Evolutionary conservation across 1,140 invertebrate genomes (phyloP).

Genomic region (Pseudomyrmex concolor): DNA sequence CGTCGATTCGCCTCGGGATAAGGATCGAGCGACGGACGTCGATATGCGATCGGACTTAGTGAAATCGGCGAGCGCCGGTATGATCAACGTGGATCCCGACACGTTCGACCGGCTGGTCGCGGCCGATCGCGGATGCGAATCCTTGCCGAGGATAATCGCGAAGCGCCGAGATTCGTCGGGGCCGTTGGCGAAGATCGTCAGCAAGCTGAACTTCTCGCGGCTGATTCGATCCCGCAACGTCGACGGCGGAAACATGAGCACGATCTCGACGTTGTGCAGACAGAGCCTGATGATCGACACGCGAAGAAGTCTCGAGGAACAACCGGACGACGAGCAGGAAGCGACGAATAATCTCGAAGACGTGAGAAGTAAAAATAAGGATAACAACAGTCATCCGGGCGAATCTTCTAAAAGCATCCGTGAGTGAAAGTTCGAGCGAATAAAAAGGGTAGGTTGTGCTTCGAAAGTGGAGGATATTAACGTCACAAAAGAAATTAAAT

Average conservation of each 20-base stretch:
- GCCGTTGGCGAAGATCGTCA: constrained; percentile 85
- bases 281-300: constrained; percentile 89
- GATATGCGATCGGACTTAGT: constrained; percentile 79
- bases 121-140: constrained; percentile 79
- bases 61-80: constrained; percentile 90
- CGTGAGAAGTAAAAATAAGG: constrained; percentile 10
- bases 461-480: neutral
- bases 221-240: constrained; percentile 83
- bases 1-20: neutral
- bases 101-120: constrained; percentile 85
- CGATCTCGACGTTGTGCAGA: constrained; percentile 88
- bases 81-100: constrained; percentile 88
- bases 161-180: constrained; percentile 63
- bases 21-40: constrained; percentile 6
- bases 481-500: neutral
- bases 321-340: neutral
- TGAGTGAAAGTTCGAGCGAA: neutral
- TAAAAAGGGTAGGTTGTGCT: too few relatives aligned
- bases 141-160: constrained; percentile 77
- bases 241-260: constrained; percentile 83
- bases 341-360: neutral
- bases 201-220: constrained; percentile 87
- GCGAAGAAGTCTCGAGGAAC: constrained; percentile 68
- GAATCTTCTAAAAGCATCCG: constrained; percentile 3
- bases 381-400: neutral